Base-by-base conservation (phyloP, 2,797 vertebrate genomes). In the Octomys mimax region DNA sequence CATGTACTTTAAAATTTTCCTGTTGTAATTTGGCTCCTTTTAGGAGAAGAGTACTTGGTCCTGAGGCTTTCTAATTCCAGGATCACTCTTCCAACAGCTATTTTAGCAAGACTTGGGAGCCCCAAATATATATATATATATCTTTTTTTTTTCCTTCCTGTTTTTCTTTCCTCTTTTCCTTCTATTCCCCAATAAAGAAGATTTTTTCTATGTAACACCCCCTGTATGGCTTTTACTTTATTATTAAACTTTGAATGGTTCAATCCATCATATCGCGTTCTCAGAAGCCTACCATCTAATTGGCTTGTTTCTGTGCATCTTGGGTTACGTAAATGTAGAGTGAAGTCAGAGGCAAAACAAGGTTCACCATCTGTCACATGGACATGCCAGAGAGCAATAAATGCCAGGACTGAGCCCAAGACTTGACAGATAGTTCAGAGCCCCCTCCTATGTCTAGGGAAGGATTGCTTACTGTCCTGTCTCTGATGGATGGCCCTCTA, bases 121-220 rank as follows among this genome's bases (percentile, higher is more conserved):
- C 11, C 3, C 70, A 73, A 24, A 49, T 92, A 46, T 26, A 66
- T 75, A 13, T 49, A 49, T 49, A 49, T 49, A 39, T 1, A 49
- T 6, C 7, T 49, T 49, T 49, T 1, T 49, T 49, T 28, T 75
- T 82, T 79, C 59, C 49, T 12, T 70, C 62, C 61, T 33, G 33
- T 64, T 49, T 13, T 42, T 81, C 70, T 31, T 80, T 13, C 70
- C 4, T 13, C 14, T 6, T 39, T 42, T 22, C n/a, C 28, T 24
- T 59, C 49, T 22, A 21, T 6, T 10, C n/a, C 6, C 85, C 66
- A 95, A 59, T 39, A 18, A 19, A 61, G 33, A 52, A 26, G 42
- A 57, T 2, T 95, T 95, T 39, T 89, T 95, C 87, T 73, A 46
- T 85, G 49, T 4, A 71, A 96, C 94, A 80, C 0, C 8, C 19